A percentile compares a stretch with the other conserved stretches of the same genome.
Evolutionary conservation across 2,113 vertebrate genomes (phyloP).

Genomic region (Hypomesus transpacificus): DNA sequence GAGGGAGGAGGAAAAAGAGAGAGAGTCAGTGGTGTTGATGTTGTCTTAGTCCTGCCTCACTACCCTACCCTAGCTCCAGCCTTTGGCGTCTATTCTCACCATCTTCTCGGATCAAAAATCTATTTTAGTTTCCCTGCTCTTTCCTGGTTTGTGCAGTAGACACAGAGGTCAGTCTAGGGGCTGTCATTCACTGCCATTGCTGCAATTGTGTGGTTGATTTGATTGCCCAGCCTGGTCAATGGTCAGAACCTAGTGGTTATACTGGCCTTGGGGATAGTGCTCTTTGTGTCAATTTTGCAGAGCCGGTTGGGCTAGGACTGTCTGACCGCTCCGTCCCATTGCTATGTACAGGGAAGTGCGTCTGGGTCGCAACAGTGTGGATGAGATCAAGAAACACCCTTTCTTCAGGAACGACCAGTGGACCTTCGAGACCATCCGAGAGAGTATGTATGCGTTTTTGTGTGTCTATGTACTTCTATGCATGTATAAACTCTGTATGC

Average conservation of each 20-base stretch:
- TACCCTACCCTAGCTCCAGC: not conserved
- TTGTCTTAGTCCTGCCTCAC: slow-evolving; percentile 12
- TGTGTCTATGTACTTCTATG: not conserved
- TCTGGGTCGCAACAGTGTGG: slow-evolving; percentile 79
- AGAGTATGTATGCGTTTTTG: slow-evolving; percentile 41
- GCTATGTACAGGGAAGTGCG: slow-evolving; percentile 48
- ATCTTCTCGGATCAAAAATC: not conserved
- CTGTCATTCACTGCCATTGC: too few relatives aligned
- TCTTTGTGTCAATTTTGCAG: not conserved
- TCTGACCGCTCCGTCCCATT: slow-evolving; percentile 5
- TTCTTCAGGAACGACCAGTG: slow-evolving; percentile 98
- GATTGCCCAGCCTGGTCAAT: too few relatives aligned
- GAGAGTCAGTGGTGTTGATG: slow-evolving; percentile 26
- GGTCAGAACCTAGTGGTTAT: too few relatives aligned
- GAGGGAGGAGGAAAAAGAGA: slow-evolving; percentile 34
- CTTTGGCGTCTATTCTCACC: slow-evolving; percentile 1
- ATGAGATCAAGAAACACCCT: slow-evolving; percentile 91
- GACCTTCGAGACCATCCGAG: slow-evolving; percentile 94
- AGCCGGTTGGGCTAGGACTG: not conserved
- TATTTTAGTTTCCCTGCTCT: not conserved
- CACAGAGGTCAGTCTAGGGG: too few relatives aligned
- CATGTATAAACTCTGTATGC: not conserved
- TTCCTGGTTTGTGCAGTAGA: too few relatives aligned
- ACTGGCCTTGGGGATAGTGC: not conserved
- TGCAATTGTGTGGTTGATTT: too few relatives aligned